These are phyloP conservation scores for Cacoxenus indagator DNA, from an alignment of 2,888 invertebrate species.

Conservation along the genomic window DNA sequence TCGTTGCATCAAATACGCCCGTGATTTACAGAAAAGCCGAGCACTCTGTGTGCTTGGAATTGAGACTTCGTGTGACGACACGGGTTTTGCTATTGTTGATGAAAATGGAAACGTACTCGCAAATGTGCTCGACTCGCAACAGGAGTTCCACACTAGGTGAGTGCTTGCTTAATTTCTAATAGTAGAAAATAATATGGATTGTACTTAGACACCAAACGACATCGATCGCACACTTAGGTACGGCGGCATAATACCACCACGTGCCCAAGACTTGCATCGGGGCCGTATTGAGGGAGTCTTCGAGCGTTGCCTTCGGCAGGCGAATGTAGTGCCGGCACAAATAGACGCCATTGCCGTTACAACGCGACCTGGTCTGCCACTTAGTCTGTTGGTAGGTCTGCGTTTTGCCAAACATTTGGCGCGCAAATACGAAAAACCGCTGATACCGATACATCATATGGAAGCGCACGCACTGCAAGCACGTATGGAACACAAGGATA, in stretches of 20 bases:
- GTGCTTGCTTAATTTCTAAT: background rate
- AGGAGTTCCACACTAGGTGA: constrained; percentile 80
- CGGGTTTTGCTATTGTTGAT: constrained; percentile 90
- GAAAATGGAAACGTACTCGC: constrained; percentile 78
- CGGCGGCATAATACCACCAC: constrained; percentile 87
- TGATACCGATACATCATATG: constrained; percentile 99
- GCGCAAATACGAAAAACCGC: constrained; percentile 78
- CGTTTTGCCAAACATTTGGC: constrained; percentile 86
- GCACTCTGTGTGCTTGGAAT: constrained; percentile 81
- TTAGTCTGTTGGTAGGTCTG: constrained; percentile 85
- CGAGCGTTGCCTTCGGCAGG: constrained; percentile 75
- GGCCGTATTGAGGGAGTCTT: constrained; percentile 83
- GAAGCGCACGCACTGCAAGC: constrained; percentile 96
- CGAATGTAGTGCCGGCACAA: constrained; percentile 75
- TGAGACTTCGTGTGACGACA: constrained; percentile 98
- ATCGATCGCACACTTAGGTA: constrained; percentile 52
- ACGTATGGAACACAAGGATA: constrained; percentile 76
- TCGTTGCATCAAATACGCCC: too few species aligned
- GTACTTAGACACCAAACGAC: background rate
- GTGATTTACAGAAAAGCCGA: background rate
- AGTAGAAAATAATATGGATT: background rate
- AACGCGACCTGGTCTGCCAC: constrained; percentile 81
- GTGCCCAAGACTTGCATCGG: constrained; percentile 86
- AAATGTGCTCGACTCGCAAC: constrained; percentile 87
- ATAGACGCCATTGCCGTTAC: constrained; percentile 92